Conservation (phyloP, 2,113 vertebrate genomes). For the Perca flavescens region DNA sequence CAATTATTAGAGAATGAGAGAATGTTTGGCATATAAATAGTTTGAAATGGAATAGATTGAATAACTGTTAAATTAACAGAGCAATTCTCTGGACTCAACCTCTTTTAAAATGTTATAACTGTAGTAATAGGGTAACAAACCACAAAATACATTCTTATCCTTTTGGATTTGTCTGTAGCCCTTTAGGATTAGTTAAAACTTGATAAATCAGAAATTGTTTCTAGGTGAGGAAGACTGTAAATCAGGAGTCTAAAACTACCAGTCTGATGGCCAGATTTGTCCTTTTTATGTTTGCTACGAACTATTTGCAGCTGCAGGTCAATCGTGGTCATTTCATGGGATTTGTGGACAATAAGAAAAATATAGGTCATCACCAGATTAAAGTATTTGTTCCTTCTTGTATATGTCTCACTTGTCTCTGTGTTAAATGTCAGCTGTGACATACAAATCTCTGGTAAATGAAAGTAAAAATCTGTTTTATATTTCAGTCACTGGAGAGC, state of each 20-base stretch:
- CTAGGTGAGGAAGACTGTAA: not conserved
- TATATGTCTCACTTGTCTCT: not conserved
- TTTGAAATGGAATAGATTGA: not conserved
- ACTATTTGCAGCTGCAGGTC: not conserved
- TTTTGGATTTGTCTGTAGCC: not conserved
- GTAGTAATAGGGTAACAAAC: not conserved
- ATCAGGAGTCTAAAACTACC: too few species aligned
- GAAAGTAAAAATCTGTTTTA: not conserved
- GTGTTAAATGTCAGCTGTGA: not conserved
- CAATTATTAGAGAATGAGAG: not conserved
- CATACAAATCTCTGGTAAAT: not conserved
- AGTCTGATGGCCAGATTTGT: not conserved
- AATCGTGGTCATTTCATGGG: not conserved
- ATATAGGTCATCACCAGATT: not conserved
- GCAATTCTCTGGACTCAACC: not conserved
- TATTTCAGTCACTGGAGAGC: not conserved
- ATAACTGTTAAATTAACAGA: not conserved
- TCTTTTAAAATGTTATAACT: too few species aligned
- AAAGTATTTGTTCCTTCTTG: not conserved
- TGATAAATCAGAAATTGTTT: not conserved
- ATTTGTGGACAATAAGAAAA: not conserved
- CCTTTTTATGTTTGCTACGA: not conserved
- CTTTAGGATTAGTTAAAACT: not conserved
- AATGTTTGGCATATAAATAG: not conserved
- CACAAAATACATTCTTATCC: conserved; percentile 3